phyloP scores from a whole-genome alignment of 2,113 vertebrate species.

The Galemys pyrenaicus region DNA sequence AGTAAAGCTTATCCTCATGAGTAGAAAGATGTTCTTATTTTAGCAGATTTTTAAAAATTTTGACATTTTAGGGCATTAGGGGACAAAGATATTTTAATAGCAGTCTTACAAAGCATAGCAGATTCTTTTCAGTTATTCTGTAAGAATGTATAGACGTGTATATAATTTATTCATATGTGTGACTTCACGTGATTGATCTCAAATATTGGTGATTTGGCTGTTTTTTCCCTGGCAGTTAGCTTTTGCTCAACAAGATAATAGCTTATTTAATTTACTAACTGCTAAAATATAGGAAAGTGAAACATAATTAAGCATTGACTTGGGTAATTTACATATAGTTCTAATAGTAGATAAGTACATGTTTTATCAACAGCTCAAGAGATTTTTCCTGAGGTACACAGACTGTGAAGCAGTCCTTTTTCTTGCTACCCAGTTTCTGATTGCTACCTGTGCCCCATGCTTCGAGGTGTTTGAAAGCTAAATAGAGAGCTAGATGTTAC shows the following conservation, averaged over 20 bases:
- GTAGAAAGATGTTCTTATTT: constrained; percentile 1
- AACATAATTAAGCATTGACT: neutral
- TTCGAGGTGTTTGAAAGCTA: neutral
- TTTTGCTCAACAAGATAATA: neutral
- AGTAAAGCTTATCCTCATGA: neutral
- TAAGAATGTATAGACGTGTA: neutral
- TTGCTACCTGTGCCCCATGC: neutral
- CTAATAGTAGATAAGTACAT: neutral
- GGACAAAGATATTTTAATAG: neutral
- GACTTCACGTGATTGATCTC: neutral
- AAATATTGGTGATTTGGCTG: neutral
- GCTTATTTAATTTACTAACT: neutral
- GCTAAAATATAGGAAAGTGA: neutral
- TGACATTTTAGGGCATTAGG: neutral
- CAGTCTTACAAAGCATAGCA: neutral
- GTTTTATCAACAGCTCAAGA: neutral
- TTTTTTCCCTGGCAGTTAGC: neutral
- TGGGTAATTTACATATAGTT: neutral
- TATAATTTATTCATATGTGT: neutral
- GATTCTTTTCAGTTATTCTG: neutral
- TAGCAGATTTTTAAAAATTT: neutral
- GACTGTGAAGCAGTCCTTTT: neutral
- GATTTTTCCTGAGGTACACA: neutral
- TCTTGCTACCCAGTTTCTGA: neutral
- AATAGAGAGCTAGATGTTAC: neutral